phyloP scores from a whole-genome alignment of 2,888 invertebrate genomes.

The Folsomia manolachei region DNA sequence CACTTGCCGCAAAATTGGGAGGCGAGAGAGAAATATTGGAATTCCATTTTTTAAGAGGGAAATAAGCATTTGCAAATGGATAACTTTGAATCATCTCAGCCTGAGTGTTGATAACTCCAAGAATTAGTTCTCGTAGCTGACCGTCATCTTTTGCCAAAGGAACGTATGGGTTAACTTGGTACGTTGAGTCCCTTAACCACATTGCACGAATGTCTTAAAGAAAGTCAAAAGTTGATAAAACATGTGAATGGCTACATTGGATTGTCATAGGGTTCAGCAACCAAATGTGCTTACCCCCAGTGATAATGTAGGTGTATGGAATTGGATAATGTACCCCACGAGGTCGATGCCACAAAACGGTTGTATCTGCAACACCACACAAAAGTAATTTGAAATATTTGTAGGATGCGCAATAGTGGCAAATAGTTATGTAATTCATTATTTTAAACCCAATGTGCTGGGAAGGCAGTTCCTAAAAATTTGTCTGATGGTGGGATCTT shows the following conservation, averaged over 20 bases:
- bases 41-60: slow-evolving; percentile 44
- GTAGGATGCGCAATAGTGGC: not conserved
- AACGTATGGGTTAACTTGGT: slow-evolving; percentile 48
- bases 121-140: slow-evolving; percentile 33
- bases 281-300: slow-evolving; percentile 45
- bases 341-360: slow-evolving; percentile 31
- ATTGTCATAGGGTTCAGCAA: too few relatives aligned
- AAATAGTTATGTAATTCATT: not conserved
- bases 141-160: slow-evolving; percentile 36
- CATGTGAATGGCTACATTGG: not conserved
- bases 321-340: slow-evolving; percentile 13
- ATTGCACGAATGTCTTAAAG: slow-evolving; percentile 43
- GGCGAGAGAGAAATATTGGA: slow-evolving; percentile 31
- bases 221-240: not conserved
- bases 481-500: slow-evolving; percentile 41
- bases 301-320: slow-evolving; percentile 47
- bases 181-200: slow-evolving; percentile 48
- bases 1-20: slow-evolving; percentile 26
- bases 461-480: slow-evolving; percentile 47
- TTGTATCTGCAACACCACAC: slow-evolving; percentile 46
- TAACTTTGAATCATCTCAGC: slow-evolving; percentile 42
- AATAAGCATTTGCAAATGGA: slow-evolving; percentile 44
- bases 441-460: slow-evolving; percentile 44
- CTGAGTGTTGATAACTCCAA: slow-evolving; percentile 48
- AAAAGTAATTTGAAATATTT: too few relatives aligned